Percentiles rank a stretch among this genome's conserved stretches.
Conservation (phyloP, 2,113 vertebrate species). For the Myrmecobius fasciatus region DNA sequence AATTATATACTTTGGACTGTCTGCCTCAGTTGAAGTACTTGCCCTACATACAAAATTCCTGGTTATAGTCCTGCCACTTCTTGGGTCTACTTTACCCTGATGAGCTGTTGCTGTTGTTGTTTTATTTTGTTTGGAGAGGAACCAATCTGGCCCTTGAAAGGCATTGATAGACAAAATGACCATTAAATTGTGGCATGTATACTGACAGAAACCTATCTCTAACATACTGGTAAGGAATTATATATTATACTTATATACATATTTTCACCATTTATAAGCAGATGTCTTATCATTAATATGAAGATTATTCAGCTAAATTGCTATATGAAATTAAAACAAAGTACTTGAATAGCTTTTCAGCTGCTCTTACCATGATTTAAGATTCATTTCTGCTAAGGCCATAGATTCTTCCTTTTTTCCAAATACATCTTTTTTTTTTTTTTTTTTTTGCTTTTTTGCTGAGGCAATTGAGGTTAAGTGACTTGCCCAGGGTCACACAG, state of each 20-base stretch:
- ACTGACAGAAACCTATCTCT: conserved; percentile 64
- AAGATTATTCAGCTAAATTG: neutral
- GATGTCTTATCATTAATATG: conserved; percentile 2
- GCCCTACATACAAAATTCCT: neutral
- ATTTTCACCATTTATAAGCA: conserved; percentile 14
- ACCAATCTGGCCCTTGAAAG: conserved; percentile 63
- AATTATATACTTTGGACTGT: neutral
- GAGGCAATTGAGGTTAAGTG: too few species aligned
- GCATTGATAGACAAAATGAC: conserved; percentile 74
- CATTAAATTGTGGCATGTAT: conserved; percentile 63
- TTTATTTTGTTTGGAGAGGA: conserved; percentile 1
- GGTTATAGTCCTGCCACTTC: too few species aligned
- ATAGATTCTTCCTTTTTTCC: neutral
- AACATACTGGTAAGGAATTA: conserved; percentile 36
- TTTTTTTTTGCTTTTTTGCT: too few species aligned
- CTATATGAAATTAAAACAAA: neutral
- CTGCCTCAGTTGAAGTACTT: conserved; percentile 45
- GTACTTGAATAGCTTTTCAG: neutral
- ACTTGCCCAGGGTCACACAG: too few species aligned
- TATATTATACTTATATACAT: neutral
- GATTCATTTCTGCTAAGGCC: conserved; percentile 3
- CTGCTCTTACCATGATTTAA: neutral
- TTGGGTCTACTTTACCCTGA: too few species aligned
- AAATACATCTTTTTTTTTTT: neutral
- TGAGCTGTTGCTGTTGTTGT: too few species aligned